Evolutionary conservation across 1,140 invertebrate genomes (phyloP).

Genomic region (Drosophila bifasciata): DNA sequence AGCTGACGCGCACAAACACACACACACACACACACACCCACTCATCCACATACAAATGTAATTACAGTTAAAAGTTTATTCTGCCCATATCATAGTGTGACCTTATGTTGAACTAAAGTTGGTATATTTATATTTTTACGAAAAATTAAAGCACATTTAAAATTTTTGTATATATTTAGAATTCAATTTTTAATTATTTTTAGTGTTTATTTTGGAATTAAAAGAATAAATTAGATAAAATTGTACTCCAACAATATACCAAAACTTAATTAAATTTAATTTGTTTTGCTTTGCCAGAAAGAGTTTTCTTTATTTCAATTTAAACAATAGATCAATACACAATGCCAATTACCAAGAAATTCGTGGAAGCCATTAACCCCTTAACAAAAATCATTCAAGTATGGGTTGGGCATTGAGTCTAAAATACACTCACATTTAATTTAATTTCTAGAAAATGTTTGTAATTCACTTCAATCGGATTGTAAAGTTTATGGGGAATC

Average conservation of each 20-base stretch:
- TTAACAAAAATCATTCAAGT: slow-evolving; percentile 16
- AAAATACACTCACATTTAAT: slow-evolving; percentile 35
- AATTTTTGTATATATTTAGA: too few relatives aligned
- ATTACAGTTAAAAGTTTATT: slow-evolving; percentile 3
- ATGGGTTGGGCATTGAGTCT: not conserved
- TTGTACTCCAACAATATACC: too few relatives aligned
- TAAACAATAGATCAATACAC: slow-evolving; percentile 25
- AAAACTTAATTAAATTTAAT: too few relatives aligned
- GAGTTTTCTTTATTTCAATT: not conserved
- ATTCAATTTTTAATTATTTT: too few relatives aligned
- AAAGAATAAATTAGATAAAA: not conserved
- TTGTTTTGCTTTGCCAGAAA: not conserved
- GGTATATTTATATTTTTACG: too few relatives aligned
- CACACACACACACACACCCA: not conserved
- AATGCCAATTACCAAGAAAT: too few relatives aligned
- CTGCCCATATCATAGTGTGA: too few relatives aligned
- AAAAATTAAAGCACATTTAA: too few relatives aligned
- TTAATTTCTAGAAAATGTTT: slow-evolving; percentile 29
- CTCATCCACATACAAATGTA: not conserved
- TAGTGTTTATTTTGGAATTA: too few relatives aligned
- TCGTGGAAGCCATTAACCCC: not conserved
- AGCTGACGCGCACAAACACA: too few relatives aligned
- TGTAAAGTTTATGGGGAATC: slow-evolving; percentile 53
- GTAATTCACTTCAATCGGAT: slow-evolving; percentile 61
- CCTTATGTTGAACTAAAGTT: too few relatives aligned